Conservation (phyloP, 2,797 vertebrate genomes). For the Mormyrus proboscirostris region DNA sequence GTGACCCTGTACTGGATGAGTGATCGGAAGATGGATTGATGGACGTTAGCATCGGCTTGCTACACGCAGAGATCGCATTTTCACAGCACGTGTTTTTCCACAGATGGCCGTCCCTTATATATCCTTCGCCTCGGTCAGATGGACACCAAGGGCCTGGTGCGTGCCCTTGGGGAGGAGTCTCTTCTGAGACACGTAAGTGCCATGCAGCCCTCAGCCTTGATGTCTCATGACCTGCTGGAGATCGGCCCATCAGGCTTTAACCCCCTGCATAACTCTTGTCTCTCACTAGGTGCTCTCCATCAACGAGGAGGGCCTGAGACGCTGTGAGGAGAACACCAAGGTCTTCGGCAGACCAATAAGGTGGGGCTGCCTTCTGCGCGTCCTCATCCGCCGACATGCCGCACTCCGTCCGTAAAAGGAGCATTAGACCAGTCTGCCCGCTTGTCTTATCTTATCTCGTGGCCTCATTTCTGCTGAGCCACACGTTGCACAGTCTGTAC, state of each 20-base stretch:
- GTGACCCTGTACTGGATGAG: background rate
- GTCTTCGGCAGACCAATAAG: constrained; percentile 82
- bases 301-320: constrained; percentile 77
- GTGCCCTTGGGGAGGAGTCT: constrained; percentile 93
- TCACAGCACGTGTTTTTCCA: background rate
- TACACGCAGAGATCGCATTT: background rate
- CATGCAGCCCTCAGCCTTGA: background rate
- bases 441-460: background rate
- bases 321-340: constrained; percentile 81
- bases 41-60: background rate
- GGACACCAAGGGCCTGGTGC: constrained; percentile 95
- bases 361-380: constrained; percentile 40
- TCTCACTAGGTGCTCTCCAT: constrained; percentile 74
- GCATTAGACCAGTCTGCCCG: background rate
- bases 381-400: background rate
- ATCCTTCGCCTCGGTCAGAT: constrained; percentile 95
- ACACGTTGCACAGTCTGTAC: background rate
- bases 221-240: background rate
- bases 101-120: constrained; percentile 91
- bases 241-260: background rate
- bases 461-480: background rate
- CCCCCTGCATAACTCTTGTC: background rate
- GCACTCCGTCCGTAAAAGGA: background rate
- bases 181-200: constrained; percentile 86
- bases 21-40: background rate